Percentiles rank a stretch among this genome's conserved stretches.
Conservation (phyloP, 2,888 invertebrate genomes). For the Drosophila siamana region DNA sequence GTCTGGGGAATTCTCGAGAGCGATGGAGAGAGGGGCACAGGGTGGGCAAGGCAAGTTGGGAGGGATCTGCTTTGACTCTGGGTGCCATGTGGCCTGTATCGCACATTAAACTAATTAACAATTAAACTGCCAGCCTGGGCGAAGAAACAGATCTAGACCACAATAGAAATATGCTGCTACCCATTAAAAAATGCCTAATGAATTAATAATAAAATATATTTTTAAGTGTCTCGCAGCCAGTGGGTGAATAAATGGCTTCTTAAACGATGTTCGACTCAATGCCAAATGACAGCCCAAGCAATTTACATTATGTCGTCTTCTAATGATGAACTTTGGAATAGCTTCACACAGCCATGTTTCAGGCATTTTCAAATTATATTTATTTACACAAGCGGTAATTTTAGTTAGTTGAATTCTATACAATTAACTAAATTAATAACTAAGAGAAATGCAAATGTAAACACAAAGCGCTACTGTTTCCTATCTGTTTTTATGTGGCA, state of each 20-base stretch:
- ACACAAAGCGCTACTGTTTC: too few relatives aligned
- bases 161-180: constrained; percentile 69
- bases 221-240: constrained; percentile 48
- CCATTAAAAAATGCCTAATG: constrained; percentile 78
- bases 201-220: constrained; percentile 78
- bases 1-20: background rate
- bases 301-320: constrained; percentile 36
- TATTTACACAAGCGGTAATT: too few relatives aligned
- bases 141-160: constrained; percentile 41
- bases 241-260: constrained; percentile 40
- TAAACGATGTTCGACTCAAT: constrained; percentile 41
- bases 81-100: constrained; percentile 73
- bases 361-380: background rate
- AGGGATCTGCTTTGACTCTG: constrained; percentile 52
- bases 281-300: constrained; percentile 25
- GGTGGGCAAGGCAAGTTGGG: background rate
- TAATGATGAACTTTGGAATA: constrained; percentile 24
- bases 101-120: constrained; percentile 80
- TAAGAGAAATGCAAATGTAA: too few relatives aligned
- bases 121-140: constrained; percentile 70
- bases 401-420: too few relatives aligned
- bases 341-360: background rate
- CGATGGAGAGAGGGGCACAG: background rate
- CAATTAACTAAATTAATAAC: too few relatives aligned
- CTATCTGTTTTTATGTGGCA: too few relatives aligned